These are phyloP conservation scores for cattle (Bos taurus) DNA, from an alignment of 2,113 vertebrate genomes.

Conservation along the genomic window DNA sequence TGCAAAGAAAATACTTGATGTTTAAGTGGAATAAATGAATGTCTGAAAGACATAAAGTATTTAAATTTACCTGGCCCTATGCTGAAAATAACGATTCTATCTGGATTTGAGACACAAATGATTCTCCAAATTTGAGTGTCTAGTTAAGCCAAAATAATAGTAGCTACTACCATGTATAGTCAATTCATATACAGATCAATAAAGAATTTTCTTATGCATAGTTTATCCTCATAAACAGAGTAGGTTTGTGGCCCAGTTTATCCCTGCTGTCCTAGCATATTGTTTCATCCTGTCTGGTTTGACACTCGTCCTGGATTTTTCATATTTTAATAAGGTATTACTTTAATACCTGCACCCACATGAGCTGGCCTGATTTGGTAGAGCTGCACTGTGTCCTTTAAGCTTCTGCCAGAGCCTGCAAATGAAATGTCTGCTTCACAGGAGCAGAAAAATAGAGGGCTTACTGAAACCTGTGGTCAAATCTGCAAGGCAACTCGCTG, in stretches of 20 bases:
- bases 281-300: not conserved
- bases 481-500: not conserved
- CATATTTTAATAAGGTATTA: not conserved
- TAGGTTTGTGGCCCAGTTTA: not conserved
- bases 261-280: too few relatives aligned
- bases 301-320: not conserved
- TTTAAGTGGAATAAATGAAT: not conserved
- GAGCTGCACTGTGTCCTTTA: not conserved
- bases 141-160: not conserved
- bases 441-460: not conserved
- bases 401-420: not conserved
- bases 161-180: not conserved
- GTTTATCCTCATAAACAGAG: not conserved
- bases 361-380: not conserved
- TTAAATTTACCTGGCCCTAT: not conserved
- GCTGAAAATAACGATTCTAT: not conserved
- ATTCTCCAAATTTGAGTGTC: not conserved
- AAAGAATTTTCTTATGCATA: not conserved
- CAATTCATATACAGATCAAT: not conserved
- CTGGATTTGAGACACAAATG: slow-evolving; percentile 11
- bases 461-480: not conserved
- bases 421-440: not conserved
- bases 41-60: not conserved
- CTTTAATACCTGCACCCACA: not conserved
- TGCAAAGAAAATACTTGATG: not conserved